Percentiles rank a stretch among this genome's conserved stretches.
These are phyloP conservation scores for Nebria brevicollis DNA, from an alignment of 2,888 invertebrate species.

Conservation along the genomic window DNA sequence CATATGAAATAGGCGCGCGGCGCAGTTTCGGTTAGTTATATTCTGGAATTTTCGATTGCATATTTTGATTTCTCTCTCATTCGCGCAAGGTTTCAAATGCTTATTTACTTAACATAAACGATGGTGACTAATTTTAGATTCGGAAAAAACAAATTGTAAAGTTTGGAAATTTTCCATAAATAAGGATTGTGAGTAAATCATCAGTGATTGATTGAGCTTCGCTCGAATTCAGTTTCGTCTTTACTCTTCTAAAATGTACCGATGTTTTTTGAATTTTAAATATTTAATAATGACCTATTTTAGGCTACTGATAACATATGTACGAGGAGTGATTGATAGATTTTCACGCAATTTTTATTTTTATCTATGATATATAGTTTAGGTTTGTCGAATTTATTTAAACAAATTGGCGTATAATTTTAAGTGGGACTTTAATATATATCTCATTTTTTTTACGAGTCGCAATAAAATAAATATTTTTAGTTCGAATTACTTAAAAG, in stretches of 20 bases:
- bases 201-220: background rate
- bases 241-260: background rate
- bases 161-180: slow-evolving; percentile 3
- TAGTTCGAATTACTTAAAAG: too few relatives aligned
- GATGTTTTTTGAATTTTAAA: background rate
- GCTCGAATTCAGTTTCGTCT: background rate
- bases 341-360: too few relatives aligned
- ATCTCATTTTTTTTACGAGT: too few relatives aligned
- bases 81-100: background rate
- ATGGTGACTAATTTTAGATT: slow-evolving; percentile 15
- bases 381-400: too few relatives aligned
- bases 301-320: too few relatives aligned
- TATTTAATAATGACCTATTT: too few relatives aligned
- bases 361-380: too few relatives aligned
- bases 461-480: too few relatives aligned
- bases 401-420: too few relatives aligned
- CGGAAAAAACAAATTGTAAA: slow-evolving; percentile 4
- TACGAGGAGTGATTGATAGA: too few relatives aligned
- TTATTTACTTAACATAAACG: slow-evolving; percentile 7
- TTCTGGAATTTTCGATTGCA: slow-evolving; percentile 38
- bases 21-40: background rate
- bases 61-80: background rate
- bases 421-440: too few relatives aligned
- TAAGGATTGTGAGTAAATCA: background rate
- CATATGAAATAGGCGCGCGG: slow-evolving; percentile 5